These are phyloP conservation scores for Mesorhabditis sp. DNA, from an alignment of 2,888 invertebrate species.

Conservation along the genomic window DNA sequence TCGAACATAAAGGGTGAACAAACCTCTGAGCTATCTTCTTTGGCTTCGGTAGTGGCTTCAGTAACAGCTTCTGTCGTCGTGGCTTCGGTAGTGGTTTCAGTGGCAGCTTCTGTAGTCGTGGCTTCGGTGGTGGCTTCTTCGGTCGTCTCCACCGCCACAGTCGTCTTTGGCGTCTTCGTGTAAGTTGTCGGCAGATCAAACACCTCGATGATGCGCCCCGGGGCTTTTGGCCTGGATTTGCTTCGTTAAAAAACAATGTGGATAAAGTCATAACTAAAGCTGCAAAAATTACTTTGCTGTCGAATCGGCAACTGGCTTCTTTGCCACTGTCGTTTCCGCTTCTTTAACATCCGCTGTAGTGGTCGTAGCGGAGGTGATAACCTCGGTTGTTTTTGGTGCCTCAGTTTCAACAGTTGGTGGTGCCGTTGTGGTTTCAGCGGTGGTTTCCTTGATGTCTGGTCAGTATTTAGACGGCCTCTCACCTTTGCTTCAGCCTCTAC, in stretches of 20 bases:
- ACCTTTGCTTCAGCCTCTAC: too few relatives aligned
- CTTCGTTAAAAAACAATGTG: too few relatives aligned
- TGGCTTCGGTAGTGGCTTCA: not conserved
- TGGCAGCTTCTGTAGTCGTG: not conserved
- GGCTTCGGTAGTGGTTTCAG: not conserved
- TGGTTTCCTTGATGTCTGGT: not conserved
- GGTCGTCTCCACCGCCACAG: not conserved
- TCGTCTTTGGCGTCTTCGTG: not conserved
- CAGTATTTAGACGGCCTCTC: too few relatives aligned
- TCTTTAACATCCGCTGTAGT: too few relatives aligned
- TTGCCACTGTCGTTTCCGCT: too few relatives aligned
- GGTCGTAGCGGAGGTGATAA: too few relatives aligned
- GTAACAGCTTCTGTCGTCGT: slow-evolving; percentile 3
- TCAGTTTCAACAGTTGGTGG: not conserved
- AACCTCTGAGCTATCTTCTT: not conserved
- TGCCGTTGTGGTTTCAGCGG: not conserved
- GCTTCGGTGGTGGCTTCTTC: not conserved
- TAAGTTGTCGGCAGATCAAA: not conserved
- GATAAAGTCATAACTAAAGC: too few relatives aligned
- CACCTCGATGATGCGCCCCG: too few relatives aligned
- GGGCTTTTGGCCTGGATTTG: too few relatives aligned
- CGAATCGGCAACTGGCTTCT: too few relatives aligned
- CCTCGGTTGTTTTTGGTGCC: slow-evolving; percentile 2
- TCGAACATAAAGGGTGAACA: not conserved
- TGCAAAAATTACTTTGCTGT: too few relatives aligned